Evolutionary conservation across 1,140 invertebrate species (phyloP).

Genomic region (Drosophila bifasciata): DNA sequence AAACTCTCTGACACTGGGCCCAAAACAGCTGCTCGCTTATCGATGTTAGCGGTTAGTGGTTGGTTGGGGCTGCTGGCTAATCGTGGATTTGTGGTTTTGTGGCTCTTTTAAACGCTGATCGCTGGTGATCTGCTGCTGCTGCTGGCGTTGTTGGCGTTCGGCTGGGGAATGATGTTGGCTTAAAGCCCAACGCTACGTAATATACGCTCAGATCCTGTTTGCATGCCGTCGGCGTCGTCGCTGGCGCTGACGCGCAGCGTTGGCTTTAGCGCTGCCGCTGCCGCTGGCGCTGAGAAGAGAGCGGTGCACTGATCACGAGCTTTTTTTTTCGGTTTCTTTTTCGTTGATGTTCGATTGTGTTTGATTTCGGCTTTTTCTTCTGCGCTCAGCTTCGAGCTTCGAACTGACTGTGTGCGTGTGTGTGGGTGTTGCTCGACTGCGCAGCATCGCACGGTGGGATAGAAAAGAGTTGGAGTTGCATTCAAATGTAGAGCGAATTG

Average conservation of each 20-base stretch:
- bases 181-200: conserved; percentile 79
- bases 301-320: conserved; percentile 42
- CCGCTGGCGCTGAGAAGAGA: conserved; percentile 22
- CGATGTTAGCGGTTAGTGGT: conserved; percentile 41
- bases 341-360: conserved; percentile 9
- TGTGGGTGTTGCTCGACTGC: conserved; percentile 34
- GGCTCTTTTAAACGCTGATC: conserved; percentile 40
- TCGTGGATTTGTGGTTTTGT: no score
- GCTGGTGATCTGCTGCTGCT: conserved; percentile 57
- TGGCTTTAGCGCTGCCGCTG: conserved; percentile 8
- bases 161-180: conserved; percentile 80
- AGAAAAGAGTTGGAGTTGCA: conserved; percentile 2
- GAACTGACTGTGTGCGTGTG: background rate
- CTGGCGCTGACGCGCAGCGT: conserved; percentile 23
- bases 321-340: conserved; percentile 51
- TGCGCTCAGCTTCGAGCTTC: conserved; percentile 13
- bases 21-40: conserved; percentile 66
- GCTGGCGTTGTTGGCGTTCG: conserved; percentile 59
- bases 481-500: background rate
- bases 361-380: conserved; percentile 26
- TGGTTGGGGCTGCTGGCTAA: conserved; percentile 39
- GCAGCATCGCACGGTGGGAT: conserved; percentile 43
- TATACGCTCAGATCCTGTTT: conserved; percentile 83
- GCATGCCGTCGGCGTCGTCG: conserved; percentile 65
- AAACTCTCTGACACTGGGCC: conserved; percentile 34